Percentiles rank a stretch among this genome's conserved stretches.
Evolutionary conservation across 2,113 vertebrate species (phyloP).

Genomic region (Saguinus midas): DNA sequence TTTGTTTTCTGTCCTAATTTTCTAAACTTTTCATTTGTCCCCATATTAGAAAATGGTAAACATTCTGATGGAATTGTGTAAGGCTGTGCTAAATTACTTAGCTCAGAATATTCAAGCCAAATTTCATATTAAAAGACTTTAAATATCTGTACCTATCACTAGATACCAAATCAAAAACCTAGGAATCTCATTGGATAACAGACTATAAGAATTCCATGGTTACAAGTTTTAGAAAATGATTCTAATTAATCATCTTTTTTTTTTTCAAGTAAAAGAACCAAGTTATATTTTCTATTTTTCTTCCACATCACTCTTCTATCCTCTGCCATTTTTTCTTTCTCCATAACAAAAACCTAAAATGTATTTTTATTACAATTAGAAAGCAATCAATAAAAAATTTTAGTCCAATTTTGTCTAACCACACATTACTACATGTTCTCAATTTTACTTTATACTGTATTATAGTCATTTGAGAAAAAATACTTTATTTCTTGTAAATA

Average conservation of each 20-base stretch:
- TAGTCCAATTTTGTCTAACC: neutral
- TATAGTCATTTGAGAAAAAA: neutral
- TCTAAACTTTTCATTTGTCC: neutral
- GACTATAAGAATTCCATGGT: neutral
- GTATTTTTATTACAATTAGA: neutral
- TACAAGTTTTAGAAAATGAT: slow-evolving; percentile 24
- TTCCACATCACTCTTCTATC: neutral
- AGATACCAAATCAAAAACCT: slow-evolving; percentile 7
- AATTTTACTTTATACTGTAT: neutral
- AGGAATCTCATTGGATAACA: neutral
- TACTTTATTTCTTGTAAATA: slow-evolving; percentile 28
- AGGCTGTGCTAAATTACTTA: neutral
- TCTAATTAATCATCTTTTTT: neutral
- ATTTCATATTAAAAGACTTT: neutral
- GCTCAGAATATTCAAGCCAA: neutral
- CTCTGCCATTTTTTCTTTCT: neutral
- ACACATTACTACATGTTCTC: neutral
- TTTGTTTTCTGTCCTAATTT: neutral
- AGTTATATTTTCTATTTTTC: slow-evolving; percentile 37
- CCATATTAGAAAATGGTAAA: neutral
- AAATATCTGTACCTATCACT: neutral
- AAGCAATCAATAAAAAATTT: neutral
- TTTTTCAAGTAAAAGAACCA: neutral
- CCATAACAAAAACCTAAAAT: neutral
- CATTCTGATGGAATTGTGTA: neutral